phyloP scores from a whole-genome alignment of 2,888 invertebrate species.

The Apodemia mormo region DNA sequence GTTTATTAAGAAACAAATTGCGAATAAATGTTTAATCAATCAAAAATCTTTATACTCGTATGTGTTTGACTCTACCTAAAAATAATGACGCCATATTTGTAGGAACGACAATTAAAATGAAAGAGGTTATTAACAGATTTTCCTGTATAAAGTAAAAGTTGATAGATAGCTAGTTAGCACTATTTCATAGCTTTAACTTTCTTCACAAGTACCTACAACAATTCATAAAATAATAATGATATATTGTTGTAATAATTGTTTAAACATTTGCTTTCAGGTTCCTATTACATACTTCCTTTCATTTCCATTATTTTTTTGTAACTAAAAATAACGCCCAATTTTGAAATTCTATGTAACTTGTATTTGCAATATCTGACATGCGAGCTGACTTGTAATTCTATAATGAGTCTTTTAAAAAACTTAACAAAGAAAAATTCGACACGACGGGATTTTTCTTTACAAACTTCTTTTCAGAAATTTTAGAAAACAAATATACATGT shows the following conservation, averaged over 20 bases:
- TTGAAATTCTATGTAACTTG: not conserved
- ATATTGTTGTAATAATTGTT: constrained; percentile 11
- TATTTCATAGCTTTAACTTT: constrained; percentile 4
- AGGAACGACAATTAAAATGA: constrained; percentile 2
- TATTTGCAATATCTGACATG: not conserved
- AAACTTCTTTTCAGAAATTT: too few species aligned
- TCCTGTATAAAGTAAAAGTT: constrained; percentile 16
- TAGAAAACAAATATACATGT: too few species aligned
- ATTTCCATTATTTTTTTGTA: too few species aligned
- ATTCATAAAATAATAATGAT: constrained; percentile 17
- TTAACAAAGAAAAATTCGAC: too few species aligned
- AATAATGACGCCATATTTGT: not conserved
- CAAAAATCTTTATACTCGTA: too few species aligned
- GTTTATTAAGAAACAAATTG: too few species aligned
- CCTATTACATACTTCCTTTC: not conserved
- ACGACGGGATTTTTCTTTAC: too few species aligned
- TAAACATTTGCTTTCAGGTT: not conserved
- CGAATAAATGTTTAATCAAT: too few species aligned
- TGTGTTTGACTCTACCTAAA: not conserved
- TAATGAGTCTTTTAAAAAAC: too few species aligned
- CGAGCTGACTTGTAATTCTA: too few species aligned
- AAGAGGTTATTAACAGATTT: constrained; percentile 13
- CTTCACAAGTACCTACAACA: constrained; percentile 17
- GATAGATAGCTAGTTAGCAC: constrained; percentile 12
- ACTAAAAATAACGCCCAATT: too few species aligned